A percentile compares a stretch with the other conserved stretches of the same genome.
Evolutionary conservation across 2,888 invertebrate genomes (phyloP).

Genomic region (Adelognathus sp.): DNA sequence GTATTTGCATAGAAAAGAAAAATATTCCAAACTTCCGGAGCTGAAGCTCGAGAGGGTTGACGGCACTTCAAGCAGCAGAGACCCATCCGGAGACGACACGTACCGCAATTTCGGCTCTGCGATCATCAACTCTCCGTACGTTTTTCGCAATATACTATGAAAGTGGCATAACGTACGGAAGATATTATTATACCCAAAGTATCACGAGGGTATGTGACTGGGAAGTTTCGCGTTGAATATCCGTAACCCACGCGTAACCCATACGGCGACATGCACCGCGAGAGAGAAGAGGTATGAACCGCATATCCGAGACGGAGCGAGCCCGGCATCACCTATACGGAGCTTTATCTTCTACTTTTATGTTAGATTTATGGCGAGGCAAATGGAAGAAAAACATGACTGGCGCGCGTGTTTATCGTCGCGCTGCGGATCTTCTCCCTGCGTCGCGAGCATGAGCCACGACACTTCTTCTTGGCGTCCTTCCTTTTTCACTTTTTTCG

Average conservation of each 20-base stretch:
- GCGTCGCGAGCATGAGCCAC: slow-evolving; percentile 10
- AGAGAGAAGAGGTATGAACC: slow-evolving; percentile 9
- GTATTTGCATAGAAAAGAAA: background rate
- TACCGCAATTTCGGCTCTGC: background rate
- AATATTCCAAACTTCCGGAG: background rate
- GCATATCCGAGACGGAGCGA: background rate
- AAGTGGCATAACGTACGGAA: background rate
- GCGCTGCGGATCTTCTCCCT: slow-evolving; percentile 67
- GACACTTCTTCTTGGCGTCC: slow-evolving; percentile 32
- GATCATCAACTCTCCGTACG: background rate
- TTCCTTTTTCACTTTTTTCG: background rate
- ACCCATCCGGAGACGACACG: slow-evolving; percentile 13
- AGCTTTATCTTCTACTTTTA: slow-evolving; percentile 71
- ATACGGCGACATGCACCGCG: background rate
- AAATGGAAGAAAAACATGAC: slow-evolving; percentile 78
- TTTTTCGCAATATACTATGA: background rate
- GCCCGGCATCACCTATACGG: slow-evolving; percentile 22
- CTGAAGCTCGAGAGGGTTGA: slow-evolving; percentile 8
- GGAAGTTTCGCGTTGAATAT: slow-evolving; percentile 8
- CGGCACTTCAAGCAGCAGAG: slow-evolving; percentile 12
- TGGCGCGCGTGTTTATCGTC: slow-evolving; percentile 78
- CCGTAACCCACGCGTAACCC: background rate
- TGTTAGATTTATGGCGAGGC: slow-evolving; percentile 77
- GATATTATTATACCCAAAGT: background rate
- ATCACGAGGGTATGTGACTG: slow-evolving; percentile 30